Conservation (phyloP, 2,888 invertebrate genomes). For the Drosophila picticornis region DNA sequence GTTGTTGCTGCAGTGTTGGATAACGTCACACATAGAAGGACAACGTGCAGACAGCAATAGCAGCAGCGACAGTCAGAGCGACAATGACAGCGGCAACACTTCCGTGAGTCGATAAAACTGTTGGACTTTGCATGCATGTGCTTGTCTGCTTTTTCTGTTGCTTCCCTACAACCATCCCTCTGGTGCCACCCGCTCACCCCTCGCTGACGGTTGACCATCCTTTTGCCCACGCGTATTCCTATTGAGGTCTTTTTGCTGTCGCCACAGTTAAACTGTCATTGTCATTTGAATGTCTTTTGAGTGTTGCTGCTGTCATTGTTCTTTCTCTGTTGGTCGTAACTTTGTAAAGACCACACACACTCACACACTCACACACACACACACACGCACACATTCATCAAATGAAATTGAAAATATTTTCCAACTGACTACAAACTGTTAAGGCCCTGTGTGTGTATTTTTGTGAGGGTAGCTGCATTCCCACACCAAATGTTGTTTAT, state of each 20-base stretch:
- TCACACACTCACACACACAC: constrained; percentile 1
- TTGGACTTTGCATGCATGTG: constrained; percentile 63
- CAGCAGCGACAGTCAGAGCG: constrained; percentile 3
- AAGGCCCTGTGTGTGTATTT: constrained; percentile 6
- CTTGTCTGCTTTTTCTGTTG: constrained; percentile 13
- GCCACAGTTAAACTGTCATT: constrained; percentile 74
- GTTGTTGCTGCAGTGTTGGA: constrained; percentile 21
- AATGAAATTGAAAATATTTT: constrained; percentile 45
- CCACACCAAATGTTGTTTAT: constrained; percentile 41
- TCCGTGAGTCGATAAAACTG: constrained; percentile 70
- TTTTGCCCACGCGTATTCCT: constrained; percentile 1
- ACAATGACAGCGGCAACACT: constrained; percentile 35
- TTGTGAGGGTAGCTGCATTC: constrained; percentile 11
- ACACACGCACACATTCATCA: constrained; percentile 12
- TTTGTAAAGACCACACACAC: constrained; percentile 15
- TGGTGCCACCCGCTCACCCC: background rate
- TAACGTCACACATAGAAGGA: background rate
- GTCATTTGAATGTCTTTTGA: constrained; percentile 79
- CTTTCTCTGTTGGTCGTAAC: constrained; percentile 30
- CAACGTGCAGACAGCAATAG: background rate
- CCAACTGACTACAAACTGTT: constrained; percentile 20
- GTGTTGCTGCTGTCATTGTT: constrained; percentile 61
- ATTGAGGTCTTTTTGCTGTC: constrained; percentile 46
- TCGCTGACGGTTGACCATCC: background rate
- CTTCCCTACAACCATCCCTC: background rate